Evolutionary conservation across 2,797 vertebrate genomes (phyloP).

Genomic region (Nyctibius grandis): DNA sequence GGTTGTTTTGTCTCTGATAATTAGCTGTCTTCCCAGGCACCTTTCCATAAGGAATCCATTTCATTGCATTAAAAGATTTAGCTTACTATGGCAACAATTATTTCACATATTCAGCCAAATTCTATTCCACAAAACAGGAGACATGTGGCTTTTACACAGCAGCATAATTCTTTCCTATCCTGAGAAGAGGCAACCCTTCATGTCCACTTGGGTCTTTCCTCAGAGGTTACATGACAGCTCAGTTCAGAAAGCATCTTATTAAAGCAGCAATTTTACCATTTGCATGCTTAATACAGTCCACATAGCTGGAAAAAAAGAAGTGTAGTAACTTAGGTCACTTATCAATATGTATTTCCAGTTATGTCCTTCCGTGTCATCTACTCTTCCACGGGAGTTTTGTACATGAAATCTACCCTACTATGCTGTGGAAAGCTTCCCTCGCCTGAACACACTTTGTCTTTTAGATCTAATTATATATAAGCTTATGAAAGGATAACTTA

Average conservation of each 20-base stretch:
- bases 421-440: not conserved
- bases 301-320: not conserved
- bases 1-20: not conserved
- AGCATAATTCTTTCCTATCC: not conserved
- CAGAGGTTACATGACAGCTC: not conserved
- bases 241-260: not conserved
- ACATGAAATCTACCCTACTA: not conserved
- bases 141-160: not conserved
- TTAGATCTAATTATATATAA: not conserved
- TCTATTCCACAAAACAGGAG: not conserved
- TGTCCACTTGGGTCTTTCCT: not conserved
- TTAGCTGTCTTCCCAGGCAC: not conserved
- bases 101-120: not conserved
- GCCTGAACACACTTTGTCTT: not conserved
- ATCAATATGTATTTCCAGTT: not conserved
- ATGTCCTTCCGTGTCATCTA: not conserved
- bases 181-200: not conserved
- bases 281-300: not conserved
- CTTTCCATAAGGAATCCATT: not conserved
- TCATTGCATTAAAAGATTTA: not conserved
- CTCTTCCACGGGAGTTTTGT: not conserved
- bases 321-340: not conserved
- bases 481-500: not conserved
- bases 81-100: not conserved
- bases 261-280: not conserved